Evolutionary conservation across 2,113 vertebrate species (phyloP).

Genomic region (Nerophis lumbriciformis): DNA sequence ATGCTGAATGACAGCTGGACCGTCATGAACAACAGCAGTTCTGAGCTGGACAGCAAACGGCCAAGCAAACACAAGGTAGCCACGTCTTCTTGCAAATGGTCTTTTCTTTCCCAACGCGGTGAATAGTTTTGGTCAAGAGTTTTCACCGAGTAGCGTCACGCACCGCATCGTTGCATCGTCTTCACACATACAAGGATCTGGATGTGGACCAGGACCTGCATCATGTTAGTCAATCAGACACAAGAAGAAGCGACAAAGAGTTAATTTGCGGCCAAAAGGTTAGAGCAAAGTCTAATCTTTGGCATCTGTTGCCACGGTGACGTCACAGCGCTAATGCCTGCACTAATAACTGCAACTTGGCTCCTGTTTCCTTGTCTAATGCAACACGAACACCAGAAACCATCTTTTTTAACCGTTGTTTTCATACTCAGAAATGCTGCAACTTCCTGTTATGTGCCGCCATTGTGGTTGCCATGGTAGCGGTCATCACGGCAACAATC

Average conservation of each 20-base stretch:
- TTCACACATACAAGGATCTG: no score
- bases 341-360: not conserved
- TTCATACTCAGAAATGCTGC: conserved; percentile 43
- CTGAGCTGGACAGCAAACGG: conserved; percentile 43
- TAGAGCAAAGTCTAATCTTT: conserved; percentile 43
- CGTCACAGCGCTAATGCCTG: not conserved
- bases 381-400: no score
- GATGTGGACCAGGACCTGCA: no score
- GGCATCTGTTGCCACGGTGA: conserved; percentile 30
- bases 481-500: conserved; percentile 19
- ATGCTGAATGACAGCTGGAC: conserved; percentile 53
- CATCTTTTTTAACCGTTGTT: conserved; percentile 9
- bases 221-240: no score
- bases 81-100: not conserved
- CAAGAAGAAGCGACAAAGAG: not conserved
- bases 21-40: conserved; percentile 62
- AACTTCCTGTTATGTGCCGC: conserved; percentile 37
- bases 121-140: not conserved
- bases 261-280: conserved; percentile 38
- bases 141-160: no score
- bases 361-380: no score
- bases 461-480: conserved; percentile 9
- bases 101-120: not conserved
- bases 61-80: conserved; percentile 30
- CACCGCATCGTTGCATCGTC: no score